Evolutionary conservation across 1,140 invertebrate species (phyloP).

Genomic region (Orius laevigatus): DNA sequence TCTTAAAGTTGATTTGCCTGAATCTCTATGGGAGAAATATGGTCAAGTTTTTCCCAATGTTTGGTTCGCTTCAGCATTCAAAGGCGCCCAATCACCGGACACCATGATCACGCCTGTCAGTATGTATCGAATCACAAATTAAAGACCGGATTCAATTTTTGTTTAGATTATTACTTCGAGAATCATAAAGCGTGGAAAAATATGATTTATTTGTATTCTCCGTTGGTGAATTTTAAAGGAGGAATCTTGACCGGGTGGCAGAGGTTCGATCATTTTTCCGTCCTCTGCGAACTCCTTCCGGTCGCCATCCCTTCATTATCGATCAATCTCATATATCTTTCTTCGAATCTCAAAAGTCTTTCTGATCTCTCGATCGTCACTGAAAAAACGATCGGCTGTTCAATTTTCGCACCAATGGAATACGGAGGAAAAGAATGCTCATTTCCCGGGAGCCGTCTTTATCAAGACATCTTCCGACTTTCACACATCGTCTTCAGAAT

Average conservation of each 20-base stretch:
- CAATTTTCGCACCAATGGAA: background rate
- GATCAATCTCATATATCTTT: constrained; percentile 28
- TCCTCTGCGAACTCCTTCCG: constrained; percentile 47
- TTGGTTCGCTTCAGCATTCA: constrained; percentile 48
- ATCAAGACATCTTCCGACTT: background rate
- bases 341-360: constrained; percentile 11
- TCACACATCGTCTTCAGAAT: constrained; percentile 5
- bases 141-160: background rate
- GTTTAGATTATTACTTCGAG: constrained; percentile 15
- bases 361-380: constrained; percentile 6
- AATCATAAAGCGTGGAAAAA: constrained; percentile 20
- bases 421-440: background rate
- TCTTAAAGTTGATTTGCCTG: constrained; percentile 8
- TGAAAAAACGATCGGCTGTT: constrained; percentile 6
- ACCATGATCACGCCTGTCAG: constrained; percentile 31
- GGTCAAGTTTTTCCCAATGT: constrained; percentile 34
- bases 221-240: constrained; percentile 13
- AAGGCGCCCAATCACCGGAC: constrained; percentile 36
- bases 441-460: constrained; percentile 12
- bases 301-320: constrained; percentile 37
- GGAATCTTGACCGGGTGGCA: constrained; percentile 21
- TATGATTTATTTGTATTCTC: constrained; percentile 11
- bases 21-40: constrained; percentile 12
- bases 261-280: constrained; percentile 47
- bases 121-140: background rate